These are phyloP conservation scores for Xanthia togata DNA, from an alignment of 2,888 invertebrate species.

Conservation along the genomic window DNA sequence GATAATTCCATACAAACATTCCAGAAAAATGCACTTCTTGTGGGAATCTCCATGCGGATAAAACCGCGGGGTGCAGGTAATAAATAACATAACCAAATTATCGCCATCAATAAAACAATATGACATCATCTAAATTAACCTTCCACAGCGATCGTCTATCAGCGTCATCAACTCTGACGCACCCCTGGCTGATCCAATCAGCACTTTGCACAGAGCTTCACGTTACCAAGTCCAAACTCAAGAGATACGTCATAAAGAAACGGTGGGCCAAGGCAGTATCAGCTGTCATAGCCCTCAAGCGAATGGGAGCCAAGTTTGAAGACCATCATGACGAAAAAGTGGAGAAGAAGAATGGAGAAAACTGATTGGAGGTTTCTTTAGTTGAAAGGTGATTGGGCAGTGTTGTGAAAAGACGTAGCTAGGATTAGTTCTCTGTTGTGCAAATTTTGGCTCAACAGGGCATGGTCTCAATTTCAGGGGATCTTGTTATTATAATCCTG, in stretches of 20 bases:
- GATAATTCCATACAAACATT: neutral
- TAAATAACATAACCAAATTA: neutral
- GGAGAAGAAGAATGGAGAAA: constrained; percentile 65
- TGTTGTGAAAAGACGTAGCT: constrained; percentile 18
- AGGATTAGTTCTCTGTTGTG: neutral
- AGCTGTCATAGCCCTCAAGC: constrained; percentile 95
- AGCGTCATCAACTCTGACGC: constrained; percentile 93
- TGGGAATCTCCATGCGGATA: neutral
- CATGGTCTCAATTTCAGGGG: neutral
- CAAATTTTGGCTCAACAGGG: neutral
- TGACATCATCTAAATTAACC: constrained; percentile 21
- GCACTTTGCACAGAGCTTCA: constrained; percentile 92
- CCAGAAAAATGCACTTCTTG: neutral
- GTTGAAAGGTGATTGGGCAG: constrained; percentile 39
- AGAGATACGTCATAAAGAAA: constrained; percentile 96
- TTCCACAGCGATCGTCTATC: constrained; percentile 92
- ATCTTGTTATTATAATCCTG: neutral
- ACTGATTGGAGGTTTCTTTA: constrained; percentile 52
- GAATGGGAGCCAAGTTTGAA: constrained; percentile 96
- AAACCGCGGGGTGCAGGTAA: neutral
- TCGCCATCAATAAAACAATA: neutral
- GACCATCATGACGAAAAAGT: constrained; percentile 74
- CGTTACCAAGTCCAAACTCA: constrained; percentile 94
- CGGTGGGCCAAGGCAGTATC: constrained; percentile 97
- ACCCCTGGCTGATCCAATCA: constrained; percentile 94